Base-by-base conservation (phyloP, 30 jellyfish, hydroid and myxozoan genomes). In the Morbakka virulenta region DNA sequence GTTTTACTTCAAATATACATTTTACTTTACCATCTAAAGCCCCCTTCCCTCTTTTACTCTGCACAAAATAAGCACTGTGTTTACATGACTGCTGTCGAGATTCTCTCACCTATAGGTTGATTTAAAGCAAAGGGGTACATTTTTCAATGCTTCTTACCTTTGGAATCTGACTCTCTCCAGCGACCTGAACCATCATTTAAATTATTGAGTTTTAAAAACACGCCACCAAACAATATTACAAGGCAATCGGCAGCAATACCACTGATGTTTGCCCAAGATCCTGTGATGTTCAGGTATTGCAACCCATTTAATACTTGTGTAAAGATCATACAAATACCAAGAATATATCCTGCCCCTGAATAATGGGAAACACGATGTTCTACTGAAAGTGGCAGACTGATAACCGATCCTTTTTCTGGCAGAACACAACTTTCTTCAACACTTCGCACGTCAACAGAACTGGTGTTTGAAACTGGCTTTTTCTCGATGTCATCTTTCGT, bases 251-350 rank as follows among this genome's bases (percentile, higher is more conserved):
- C 83, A 11, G 27, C 32, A 22, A 70, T 70, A 0, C 74, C 33
- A 47, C 36, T 28, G 3, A 47, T 23, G 70, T 50, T 70, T 35
- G 70, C 32, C 83, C 83, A 70, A 31, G 83, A 50, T 20, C 74
- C 83, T 20, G 49, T 72, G 34, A 70, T 28, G 17, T 50, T 50
- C 32, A 51, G 31, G 51, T 70, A 70, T 36, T 70, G 83, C 83
- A 70, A 50, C 4, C 74, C 83, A 3, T 51, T 28, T 32, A 70
- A 32, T 1, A 50, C 31, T 50, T 70, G 83, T 32, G 49, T 36
- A 21, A 36, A 22, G 25, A 70, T 26, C 6, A 30, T 6, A 0
- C 29, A 13, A 47, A 70, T 20, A 35, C 83, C 83, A 35, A 70
- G 34, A 24, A 70, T 24, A 41, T 70, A 70, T n/a, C 83, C 83